A percentile compares a stretch with the other conserved stretches of the same genome.
Evolutionary conservation across 2,888 invertebrate genomes (phyloP).

Genomic region (Matsumyia berberina): DNA sequence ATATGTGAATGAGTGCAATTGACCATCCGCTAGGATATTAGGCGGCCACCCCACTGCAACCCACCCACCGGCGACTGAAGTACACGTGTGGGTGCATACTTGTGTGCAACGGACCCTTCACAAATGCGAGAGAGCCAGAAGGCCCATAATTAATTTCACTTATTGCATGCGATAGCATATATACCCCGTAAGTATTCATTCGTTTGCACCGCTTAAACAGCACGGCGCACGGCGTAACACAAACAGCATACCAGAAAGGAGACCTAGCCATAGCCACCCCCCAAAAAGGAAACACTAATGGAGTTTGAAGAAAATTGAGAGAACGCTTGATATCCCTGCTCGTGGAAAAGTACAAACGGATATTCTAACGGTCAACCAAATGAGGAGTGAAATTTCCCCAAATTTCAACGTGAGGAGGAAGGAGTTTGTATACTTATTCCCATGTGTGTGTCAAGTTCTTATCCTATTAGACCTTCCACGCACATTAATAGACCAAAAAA

Average conservation of each 20-base stretch:
- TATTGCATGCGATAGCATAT: conserved; percentile 80
- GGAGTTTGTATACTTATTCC: neutral
- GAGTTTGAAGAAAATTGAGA: conserved; percentile 71
- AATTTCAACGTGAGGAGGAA: conserved; percentile 19
- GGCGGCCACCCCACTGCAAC: conserved; percentile 35
- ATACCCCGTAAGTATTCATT: conserved; percentile 58
- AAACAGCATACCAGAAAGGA: conserved; percentile 54
- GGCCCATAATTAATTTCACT: conserved; percentile 82
- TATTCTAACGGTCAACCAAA: conserved; percentile 57
- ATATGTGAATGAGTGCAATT: conserved; percentile 64
- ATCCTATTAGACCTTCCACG: conserved; percentile 23
- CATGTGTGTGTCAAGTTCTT: conserved; percentile 3
- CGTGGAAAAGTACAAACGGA: conserved; percentile 43
- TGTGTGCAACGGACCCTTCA: conserved; percentile 50
- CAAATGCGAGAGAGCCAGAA: conserved; percentile 75
- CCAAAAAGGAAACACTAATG: conserved; percentile 49
- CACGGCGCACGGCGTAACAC: conserved; percentile 43
- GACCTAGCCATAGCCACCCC: conserved; percentile 10
- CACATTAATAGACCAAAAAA: conserved; percentile 7
- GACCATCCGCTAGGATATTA: conserved; percentile 70
- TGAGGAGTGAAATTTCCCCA: conserved; percentile 62
- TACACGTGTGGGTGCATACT: conserved; percentile 55
- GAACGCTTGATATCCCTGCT: conserved; percentile 51
- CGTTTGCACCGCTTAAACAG: conserved; percentile 58
- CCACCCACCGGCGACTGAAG: neutral